Evolutionary conservation across 2,113 vertebrate genomes (phyloP).

Genomic region (Brachyhypopomus gauderio): DNA sequence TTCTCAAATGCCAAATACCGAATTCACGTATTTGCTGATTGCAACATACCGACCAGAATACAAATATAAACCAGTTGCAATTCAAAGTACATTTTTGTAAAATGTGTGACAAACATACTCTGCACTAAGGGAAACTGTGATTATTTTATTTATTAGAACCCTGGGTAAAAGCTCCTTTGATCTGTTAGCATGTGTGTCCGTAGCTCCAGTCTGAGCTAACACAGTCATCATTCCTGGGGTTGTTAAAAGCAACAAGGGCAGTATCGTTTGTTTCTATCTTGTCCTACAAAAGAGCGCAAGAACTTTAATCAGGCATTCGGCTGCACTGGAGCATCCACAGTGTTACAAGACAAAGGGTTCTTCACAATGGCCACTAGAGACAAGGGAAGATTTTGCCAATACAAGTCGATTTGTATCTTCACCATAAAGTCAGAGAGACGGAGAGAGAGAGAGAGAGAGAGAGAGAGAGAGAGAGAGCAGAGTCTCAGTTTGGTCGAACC

Average conservation of each 20-base stretch:
- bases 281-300: conserved; percentile 21
- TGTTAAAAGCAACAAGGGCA: conserved; percentile 44
- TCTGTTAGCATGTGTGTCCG: background rate
- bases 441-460: conserved; percentile 9
- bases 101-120: no score
- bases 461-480: background rate
- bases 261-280: conserved; percentile 14
- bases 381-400: background rate
- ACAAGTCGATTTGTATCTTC: background rate
- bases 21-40: no score
- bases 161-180: conserved; percentile 8
- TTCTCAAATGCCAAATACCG: no score
- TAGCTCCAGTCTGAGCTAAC: conserved; percentile 33
- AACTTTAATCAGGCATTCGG: background rate
- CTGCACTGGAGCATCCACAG: conserved; percentile 1
- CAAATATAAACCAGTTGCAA: no score
- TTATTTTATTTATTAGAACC: conserved; percentile 21
- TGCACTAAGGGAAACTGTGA: background rate
- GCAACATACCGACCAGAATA: no score
- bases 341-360: background rate
- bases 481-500: background rate
- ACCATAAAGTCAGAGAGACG: background rate
- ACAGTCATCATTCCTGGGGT: conserved; percentile 31
- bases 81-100: no score
- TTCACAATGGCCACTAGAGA: conserved; percentile 17